Evolutionary conservation across 2,113 vertebrate genomes (phyloP).

Genomic region (Connochaetes taurinus): DNA sequence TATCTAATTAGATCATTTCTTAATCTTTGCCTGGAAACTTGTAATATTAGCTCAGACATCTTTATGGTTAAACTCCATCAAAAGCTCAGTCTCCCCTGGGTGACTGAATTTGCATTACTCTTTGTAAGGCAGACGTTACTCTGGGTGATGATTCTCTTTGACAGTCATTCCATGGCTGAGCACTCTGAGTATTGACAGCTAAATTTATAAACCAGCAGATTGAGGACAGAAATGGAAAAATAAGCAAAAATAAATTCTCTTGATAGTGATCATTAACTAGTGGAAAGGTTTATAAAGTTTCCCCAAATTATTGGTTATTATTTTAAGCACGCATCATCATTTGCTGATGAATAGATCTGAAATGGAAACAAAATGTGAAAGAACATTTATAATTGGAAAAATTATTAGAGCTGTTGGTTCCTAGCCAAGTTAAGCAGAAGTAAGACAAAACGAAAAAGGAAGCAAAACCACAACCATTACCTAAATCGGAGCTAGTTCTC

Average conservation of each 20-base stretch:
- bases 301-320: not conserved
- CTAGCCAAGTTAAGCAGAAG: not conserved
- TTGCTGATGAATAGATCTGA: slow-evolving; percentile 1
- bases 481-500: not conserved
- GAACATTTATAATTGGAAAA: not conserved
- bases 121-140: not conserved
- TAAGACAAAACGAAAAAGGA: not conserved
- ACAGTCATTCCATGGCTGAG: not conserved
- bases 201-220: not conserved
- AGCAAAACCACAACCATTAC: not conserved
- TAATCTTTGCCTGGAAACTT: not conserved
- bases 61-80: not conserved
- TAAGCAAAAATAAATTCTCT: not conserved
- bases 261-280: slow-evolving; percentile 7
- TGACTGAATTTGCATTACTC: not conserved
- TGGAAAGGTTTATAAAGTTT: not conserved
- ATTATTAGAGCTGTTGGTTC: not conserved
- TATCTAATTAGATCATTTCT: not conserved
- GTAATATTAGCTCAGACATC: not conserved
- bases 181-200: not conserved
- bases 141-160: not conserved
- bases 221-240: not conserved
- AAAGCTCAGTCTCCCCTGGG: not conserved
- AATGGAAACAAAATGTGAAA: not conserved
- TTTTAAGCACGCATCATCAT: not conserved